Base-by-base conservation (phyloP, 1,140 invertebrate species). In the Drosophila bocki region DNA sequence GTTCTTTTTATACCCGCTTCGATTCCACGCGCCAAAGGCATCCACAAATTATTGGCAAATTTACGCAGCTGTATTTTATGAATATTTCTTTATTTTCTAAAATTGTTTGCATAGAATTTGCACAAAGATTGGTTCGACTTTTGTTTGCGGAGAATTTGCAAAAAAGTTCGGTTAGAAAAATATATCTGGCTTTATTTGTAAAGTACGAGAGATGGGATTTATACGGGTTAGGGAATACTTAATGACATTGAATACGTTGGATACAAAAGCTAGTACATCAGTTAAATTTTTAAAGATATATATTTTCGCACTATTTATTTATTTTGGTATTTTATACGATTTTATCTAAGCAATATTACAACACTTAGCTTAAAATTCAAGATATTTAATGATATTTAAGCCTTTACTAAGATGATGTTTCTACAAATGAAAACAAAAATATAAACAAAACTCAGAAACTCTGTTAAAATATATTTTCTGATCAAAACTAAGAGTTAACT, bases 1-100 rank as follows among this genome's bases (percentile, higher is more conserved):
- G 61, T 19, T 15, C 35, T 45, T 78, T 75, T 78, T 78, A 78
- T 78, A 78, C 41, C 19, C 19, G 48, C 39, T 29, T 75, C 37
- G 17, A 19, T 19, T 17, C n/a, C 26, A 72, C 41, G 54, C 48
- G 39, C 35, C 29, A n/a, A 44, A 9, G 12, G 11, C 11, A 17
- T 12, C 4, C 17, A 37, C 51, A 47, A 47, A 74, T 61, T 41
- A 44, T 53, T 74, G 19, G 41, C 69, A 61, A 61, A 54, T 75
- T 72, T 75, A 39, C 37, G 9, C 71, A 75, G 71, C 56, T 75
- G 71, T 19, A 53, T 35, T 19, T 37, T 32, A 3, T 12, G n/a
- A 15, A 29, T 62, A 62, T 35, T 54, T 9, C 29, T 22, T 50
- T 15, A 47, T 45, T 47, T 47, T 29, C 9, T 12, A 11, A 1